These are phyloP conservation scores for Nicator chloris DNA, from an alignment of 2,113 vertebrate species.

Conservation along the genomic window DNA sequence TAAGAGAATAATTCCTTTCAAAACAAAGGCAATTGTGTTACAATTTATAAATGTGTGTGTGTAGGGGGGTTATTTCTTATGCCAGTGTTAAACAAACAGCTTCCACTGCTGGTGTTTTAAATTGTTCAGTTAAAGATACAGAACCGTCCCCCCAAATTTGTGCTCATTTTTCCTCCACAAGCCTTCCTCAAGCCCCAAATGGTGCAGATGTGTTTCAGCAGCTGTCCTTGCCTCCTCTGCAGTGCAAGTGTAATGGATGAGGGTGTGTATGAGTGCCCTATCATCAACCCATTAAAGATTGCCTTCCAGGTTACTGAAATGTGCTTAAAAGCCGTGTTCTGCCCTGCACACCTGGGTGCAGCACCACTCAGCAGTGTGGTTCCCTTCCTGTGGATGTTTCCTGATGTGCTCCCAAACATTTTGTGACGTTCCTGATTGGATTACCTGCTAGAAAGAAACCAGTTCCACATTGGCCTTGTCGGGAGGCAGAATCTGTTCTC, in stretches of 20 bases:
- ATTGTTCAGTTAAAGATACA: neutral
- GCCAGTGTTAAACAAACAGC: neutral
- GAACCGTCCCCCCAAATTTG: neutral
- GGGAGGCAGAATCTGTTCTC: neutral
- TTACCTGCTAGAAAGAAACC: neutral
- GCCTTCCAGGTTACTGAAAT: neutral
- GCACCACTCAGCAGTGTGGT: neutral
- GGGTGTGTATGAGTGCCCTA: neutral
- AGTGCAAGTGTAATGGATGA: neutral
- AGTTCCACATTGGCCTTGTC: neutral
- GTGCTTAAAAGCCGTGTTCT: neutral
- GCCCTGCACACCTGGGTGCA: neutral
- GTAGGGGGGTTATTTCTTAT: neutral
- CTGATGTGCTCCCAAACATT: neutral
- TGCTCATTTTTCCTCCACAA: neutral
- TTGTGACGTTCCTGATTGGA: neutral
- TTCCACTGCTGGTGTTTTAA: neutral
- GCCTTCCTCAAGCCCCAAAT: neutral
- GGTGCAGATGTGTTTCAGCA: neutral
- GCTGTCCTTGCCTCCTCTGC: neutral
- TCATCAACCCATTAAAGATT: neutral
- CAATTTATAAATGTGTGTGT: neutral
- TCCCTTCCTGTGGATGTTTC: neutral
- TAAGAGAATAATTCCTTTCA: neutral
- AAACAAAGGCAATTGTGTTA: conserved; percentile 43